These are phyloP conservation scores for Antheraea pernyi DNA, from an alignment of 1,140 invertebrate genomes.

Conservation along the genomic window DNA sequence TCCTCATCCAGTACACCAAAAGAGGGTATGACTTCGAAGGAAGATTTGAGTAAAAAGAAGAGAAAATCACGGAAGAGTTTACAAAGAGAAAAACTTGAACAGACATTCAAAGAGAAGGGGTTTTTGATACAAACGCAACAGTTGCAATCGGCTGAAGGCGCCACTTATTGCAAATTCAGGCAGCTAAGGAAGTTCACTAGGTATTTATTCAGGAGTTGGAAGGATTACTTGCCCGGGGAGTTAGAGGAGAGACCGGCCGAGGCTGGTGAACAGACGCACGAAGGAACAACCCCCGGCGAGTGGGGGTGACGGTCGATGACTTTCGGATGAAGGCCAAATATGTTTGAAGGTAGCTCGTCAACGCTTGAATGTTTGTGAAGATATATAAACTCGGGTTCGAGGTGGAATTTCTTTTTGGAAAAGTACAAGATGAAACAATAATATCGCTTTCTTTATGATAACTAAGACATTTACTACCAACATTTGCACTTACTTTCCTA, in stretches of 20 bases:
- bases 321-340: neutral
- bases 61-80: slow-evolving; percentile 89
- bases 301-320: slow-evolving; percentile 42
- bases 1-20: slow-evolving; percentile 18
- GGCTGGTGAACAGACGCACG: slow-evolving; percentile 3
- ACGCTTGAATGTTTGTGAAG: neutral
- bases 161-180: slow-evolving; percentile 95
- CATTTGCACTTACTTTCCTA: neutral
- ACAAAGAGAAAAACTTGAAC: slow-evolving; percentile 92
- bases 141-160: slow-evolving; percentile 93
- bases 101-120: slow-evolving; percentile 95
- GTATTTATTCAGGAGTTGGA: slow-evolving; percentile 95
- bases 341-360: neutral
- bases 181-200: slow-evolving; percentile 94
- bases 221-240: slow-evolving; percentile 93
- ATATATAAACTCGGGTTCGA: neutral
- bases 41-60: slow-evolving; percentile 81
- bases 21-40: slow-evolving; percentile 31
- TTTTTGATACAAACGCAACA: slow-evolving; percentile 96
- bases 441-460: neutral
- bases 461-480: neutral
- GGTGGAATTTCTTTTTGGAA: neutral
- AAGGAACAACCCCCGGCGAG: slow-evolving; percentile 29
- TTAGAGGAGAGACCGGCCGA: slow-evolving; percentile 65
- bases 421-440: neutral